A percentile compares a stretch with the other conserved stretches of the same genome.
These are phyloP conservation scores for Gambusia holbrooki DNA, from an alignment of 2,113 vertebrate species.

Conservation along the genomic window DNA sequence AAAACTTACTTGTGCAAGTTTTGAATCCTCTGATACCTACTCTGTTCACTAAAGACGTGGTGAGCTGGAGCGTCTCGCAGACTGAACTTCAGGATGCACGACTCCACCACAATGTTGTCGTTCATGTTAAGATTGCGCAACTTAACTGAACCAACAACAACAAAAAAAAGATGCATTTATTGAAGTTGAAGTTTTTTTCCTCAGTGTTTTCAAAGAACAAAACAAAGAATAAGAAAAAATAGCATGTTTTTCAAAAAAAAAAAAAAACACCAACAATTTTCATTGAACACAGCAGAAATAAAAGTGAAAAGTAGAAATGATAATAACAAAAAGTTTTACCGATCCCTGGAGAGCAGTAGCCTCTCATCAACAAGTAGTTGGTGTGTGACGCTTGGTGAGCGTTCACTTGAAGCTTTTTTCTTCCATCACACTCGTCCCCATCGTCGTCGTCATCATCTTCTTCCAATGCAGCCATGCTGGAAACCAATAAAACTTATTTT, in stretches of 20 bases:
- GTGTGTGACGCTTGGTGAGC: slow-evolving; percentile 93
- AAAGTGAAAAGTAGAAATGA: background rate
- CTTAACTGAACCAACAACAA: slow-evolving; percentile 73
- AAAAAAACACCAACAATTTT: too few species aligned
- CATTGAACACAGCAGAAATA: background rate
- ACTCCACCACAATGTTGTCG: slow-evolving; percentile 92
- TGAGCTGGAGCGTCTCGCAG: slow-evolving; percentile 78
- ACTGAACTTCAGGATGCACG: slow-evolving; percentile 86
- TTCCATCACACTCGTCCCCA: slow-evolving; percentile 77
- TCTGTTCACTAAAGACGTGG: slow-evolving; percentile 68
- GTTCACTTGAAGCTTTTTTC: slow-evolving; percentile 85
- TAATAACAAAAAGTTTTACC: slow-evolving; percentile 31
- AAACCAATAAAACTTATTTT: background rate
- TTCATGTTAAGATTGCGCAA: slow-evolving; percentile 87
- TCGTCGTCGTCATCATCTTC: slow-evolving; percentile 86
- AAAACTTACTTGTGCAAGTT: background rate
- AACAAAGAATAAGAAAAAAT: too few species aligned
- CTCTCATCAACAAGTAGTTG: slow-evolving; percentile 94
- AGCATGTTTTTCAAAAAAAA: too few species aligned
- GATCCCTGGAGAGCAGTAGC: slow-evolving; percentile 87
- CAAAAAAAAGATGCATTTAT: background rate
- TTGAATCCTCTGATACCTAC: slow-evolving; percentile 60
- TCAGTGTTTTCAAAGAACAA: background rate
- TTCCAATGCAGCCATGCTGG: slow-evolving; percentile 80
- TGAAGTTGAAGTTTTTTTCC: background rate